Conservation (phyloP, 2,888 invertebrate species). For the Bellardia bayeri region DNA sequence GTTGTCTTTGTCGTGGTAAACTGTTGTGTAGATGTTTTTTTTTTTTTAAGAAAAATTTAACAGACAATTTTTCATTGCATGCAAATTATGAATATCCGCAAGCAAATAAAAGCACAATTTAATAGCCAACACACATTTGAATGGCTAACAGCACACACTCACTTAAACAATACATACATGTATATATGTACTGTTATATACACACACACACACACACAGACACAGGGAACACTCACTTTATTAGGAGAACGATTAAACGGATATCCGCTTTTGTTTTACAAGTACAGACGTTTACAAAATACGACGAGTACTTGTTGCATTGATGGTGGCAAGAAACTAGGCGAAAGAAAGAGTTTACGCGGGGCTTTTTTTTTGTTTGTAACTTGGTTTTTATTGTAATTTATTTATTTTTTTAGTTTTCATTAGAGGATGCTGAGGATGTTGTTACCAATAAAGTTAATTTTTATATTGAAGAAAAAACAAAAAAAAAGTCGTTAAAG, state of each 20-base stretch:
- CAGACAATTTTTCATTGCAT: conserved; percentile 47
- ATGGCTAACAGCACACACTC: conserved; percentile 21
- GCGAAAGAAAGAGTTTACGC: conserved; percentile 59
- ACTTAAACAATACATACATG: background rate
- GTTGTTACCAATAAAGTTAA: conserved; percentile 46
- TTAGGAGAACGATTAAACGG: conserved; percentile 76
- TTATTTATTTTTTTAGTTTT: conserved; percentile 63
- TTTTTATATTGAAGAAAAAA: background rate
- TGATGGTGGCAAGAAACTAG: conserved; percentile 4
- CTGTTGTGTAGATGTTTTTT: background rate
- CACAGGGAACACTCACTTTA: conserved; percentile 18
- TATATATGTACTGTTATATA: background rate
- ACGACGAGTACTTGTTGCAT: background rate
- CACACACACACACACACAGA: background rate
- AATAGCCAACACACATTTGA: conserved; percentile 39
- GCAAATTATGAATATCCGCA: conserved; percentile 73
- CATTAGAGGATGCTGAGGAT: conserved; percentile 72
- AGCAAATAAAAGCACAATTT: conserved; percentile 58
- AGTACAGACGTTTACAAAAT: conserved; percentile 6
- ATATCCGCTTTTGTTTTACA: conserved; percentile 78
- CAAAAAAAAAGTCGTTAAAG: conserved; percentile 35
- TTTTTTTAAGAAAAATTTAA: background rate
- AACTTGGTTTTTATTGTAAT: conserved; percentile 21
- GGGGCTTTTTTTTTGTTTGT: conserved; percentile 19
- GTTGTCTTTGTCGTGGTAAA: background rate